phyloP scores from a whole-genome alignment of 2,113 vertebrate species.

The Nicator chloris region DNA sequence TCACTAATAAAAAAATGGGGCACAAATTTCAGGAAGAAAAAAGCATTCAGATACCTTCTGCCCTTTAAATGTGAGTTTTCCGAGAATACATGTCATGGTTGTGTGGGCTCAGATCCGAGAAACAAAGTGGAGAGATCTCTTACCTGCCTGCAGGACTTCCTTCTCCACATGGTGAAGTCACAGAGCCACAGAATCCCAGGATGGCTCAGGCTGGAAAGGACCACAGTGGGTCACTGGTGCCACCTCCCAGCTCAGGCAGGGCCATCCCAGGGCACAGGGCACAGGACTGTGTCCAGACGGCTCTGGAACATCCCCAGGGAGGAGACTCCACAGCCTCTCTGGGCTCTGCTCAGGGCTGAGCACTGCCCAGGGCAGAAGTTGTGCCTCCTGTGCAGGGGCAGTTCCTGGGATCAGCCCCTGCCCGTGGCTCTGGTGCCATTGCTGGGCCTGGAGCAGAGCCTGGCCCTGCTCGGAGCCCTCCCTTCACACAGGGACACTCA shows the following conservation, averaged over 20 bases:
- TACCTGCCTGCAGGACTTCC: neutral
- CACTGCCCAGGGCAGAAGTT: neutral
- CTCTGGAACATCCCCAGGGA: rapidly evolving
- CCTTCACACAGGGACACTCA: neutral
- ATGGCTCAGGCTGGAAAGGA: neutral
- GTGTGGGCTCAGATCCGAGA: neutral
- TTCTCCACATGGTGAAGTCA: neutral
- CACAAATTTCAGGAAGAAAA: slow-evolving; percentile 38
- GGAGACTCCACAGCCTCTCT: neutral
- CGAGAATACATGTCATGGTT: neutral
- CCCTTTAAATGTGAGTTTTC: slow-evolving; percentile 11
- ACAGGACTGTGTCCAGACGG: rapidly evolving
- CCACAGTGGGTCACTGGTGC: neutral
- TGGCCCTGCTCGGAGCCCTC: neutral
- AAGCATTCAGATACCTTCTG: neutral
- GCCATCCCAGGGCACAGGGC: neutral
- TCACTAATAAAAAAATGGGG: neutral
- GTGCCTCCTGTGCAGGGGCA: neutral
- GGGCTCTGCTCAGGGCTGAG: neutral
- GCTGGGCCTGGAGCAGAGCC: neutral
- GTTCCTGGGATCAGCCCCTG: neutral
- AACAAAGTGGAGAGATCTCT: neutral
- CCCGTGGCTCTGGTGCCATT: rapidly evolving
- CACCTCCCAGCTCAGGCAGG: neutral
- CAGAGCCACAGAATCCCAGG: neutral